Evolutionary conservation across 2,888 invertebrate genomes (phyloP).

Genomic region (Drosophila anceps): DNA sequence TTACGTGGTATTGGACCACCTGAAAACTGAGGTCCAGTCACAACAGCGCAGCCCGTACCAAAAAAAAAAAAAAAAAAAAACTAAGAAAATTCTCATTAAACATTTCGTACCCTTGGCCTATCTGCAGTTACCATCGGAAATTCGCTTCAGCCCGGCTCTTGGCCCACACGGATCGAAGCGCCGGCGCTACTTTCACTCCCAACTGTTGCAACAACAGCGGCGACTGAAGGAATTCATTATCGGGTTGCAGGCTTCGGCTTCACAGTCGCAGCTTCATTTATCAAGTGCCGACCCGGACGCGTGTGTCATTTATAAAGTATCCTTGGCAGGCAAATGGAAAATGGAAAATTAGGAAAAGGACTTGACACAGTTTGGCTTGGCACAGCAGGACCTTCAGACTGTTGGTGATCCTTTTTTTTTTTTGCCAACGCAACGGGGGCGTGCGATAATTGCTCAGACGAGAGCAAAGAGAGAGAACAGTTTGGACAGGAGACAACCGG

Average conservation of each 20-base stretch:
- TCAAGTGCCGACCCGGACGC: conserved; percentile 54
- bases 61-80: background rate
- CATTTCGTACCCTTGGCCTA: conserved; percentile 49
- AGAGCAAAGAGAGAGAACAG: background rate
- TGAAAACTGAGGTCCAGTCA: conserved; percentile 31
- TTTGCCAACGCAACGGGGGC: conserved; percentile 69
- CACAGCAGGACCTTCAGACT: conserved; percentile 63
- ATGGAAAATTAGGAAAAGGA: conserved; percentile 39
- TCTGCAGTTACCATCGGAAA: conserved; percentile 47
- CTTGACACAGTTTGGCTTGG: conserved; percentile 55
- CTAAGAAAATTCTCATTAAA: conserved; percentile 35
- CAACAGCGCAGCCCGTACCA: conserved; percentile 13
- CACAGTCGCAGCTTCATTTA: conserved; percentile 67
- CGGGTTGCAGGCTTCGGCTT: conserved; percentile 43
- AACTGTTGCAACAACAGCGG: conserved; percentile 16
- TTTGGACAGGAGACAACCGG: conserved; percentile 4
- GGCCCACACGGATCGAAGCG: conserved; percentile 57
- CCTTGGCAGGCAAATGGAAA: conserved; percentile 31
- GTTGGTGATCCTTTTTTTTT: conserved; percentile 62
- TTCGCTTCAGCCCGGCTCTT: conserved; percentile 49
- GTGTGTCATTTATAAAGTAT: conserved; percentile 71
- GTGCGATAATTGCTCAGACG: conserved; percentile 56
- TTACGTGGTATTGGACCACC: conserved; percentile 65
- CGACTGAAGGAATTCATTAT: conserved; percentile 60
- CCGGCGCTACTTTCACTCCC: conserved; percentile 76